Evolutionary conservation across 1,140 invertebrate genomes (phyloP).

Genomic region (Physella acuta): DNA sequence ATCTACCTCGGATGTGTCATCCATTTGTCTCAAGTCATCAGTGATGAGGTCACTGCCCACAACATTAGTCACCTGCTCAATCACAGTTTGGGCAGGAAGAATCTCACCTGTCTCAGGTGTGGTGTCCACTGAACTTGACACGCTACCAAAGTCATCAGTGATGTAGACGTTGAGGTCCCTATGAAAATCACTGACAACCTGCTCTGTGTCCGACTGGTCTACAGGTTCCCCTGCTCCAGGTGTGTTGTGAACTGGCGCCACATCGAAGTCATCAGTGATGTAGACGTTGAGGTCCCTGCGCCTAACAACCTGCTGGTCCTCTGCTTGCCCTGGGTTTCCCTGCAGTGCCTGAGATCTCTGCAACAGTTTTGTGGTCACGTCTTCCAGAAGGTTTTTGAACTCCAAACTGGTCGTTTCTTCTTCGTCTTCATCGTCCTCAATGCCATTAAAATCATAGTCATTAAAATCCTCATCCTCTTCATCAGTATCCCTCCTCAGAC

Average conservation of each 20-base stretch:
- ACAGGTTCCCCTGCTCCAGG: no score
- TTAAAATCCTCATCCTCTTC: conserved; percentile 27
- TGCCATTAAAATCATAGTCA: conserved; percentile 22
- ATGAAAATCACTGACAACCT: no score
- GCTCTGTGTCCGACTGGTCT: no score
- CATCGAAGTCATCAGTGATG: conserved; percentile 8
- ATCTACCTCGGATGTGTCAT: no score
- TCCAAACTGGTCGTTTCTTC: conserved; percentile 8
- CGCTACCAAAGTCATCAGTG: conserved; percentile 9
- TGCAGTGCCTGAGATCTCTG: not conserved
- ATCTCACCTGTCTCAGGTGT: no score
- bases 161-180: no score
- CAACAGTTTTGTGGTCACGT: conserved; percentile 11
- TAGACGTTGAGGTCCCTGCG: not conserved
- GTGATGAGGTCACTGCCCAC: no score
- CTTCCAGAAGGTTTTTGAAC: conserved; percentile 9
- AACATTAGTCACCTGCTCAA: no score
- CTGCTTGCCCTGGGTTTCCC: not conserved
- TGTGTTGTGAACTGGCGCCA: no score
- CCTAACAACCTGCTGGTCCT: not conserved
- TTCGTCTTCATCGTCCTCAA: conserved; percentile 14
- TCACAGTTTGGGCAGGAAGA: no score
- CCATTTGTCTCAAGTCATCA: no score
- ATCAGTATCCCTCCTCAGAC: conserved; percentile 26
- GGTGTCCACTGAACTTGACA: no score